Evolutionary conservation across 2,888 invertebrate genomes (phyloP).

Genomic region (Lasioglossum villosulum): DNA sequence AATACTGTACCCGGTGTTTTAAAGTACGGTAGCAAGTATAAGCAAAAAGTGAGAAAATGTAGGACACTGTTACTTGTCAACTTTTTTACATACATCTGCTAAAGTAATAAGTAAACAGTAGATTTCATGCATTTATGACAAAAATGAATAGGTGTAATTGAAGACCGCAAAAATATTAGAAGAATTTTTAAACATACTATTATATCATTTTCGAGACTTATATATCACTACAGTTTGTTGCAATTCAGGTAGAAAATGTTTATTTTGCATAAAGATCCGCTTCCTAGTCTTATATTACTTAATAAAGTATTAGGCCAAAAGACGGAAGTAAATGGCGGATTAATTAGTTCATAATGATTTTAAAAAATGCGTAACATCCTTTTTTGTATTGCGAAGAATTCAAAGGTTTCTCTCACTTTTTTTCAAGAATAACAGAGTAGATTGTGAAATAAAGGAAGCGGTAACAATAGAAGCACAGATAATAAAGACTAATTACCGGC

Average conservation of each 20-base stretch:
- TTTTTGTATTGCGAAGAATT: not conserved
- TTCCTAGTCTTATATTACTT: too few relatives aligned
- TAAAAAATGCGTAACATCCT: not conserved
- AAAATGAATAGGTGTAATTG: too few relatives aligned
- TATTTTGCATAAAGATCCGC: too few relatives aligned
- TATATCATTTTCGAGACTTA: too few relatives aligned
- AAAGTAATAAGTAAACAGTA: not conserved
- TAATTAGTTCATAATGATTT: not conserved
- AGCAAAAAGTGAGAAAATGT: not conserved
- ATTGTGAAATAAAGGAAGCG: not conserved
- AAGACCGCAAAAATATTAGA: too few relatives aligned
- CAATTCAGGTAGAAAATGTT: too few relatives aligned
- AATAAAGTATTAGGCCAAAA: not conserved
- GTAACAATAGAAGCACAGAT: not conserved
- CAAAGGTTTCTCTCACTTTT: not conserved
- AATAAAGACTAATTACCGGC: constrained; percentile 74
- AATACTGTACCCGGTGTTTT: not conserved
- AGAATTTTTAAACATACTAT: too few relatives aligned
- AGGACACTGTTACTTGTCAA: not conserved
- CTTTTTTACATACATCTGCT: not conserved
- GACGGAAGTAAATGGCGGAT: not conserved
- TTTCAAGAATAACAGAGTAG: not conserved
- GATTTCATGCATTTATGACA: too few relatives aligned
- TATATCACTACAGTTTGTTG: too few relatives aligned
- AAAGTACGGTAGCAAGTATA: not conserved